Percentiles rank a stretch among this genome's conserved stretches.
Evolutionary conservation across 2,888 invertebrate species (phyloP).

Genomic region (Myopa tessellatipennis): DNA sequence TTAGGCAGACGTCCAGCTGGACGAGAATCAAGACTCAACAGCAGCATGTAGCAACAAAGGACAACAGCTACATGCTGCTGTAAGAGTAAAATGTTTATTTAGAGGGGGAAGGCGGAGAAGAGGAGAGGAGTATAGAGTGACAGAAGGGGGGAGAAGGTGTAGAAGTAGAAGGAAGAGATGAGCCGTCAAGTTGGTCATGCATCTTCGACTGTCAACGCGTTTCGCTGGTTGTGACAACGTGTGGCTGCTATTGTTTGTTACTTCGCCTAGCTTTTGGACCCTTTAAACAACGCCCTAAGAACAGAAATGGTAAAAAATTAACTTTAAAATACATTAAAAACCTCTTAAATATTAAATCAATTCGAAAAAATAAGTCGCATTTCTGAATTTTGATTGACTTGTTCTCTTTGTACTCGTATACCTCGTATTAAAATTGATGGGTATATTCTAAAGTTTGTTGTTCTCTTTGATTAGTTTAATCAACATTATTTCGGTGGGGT

Average conservation of each 20-base stretch:
- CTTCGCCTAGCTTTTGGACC: too few relatives aligned
- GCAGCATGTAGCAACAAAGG: background rate
- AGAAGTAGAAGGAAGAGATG: background rate
- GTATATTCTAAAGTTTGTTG: too few relatives aligned
- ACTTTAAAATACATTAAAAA: too few relatives aligned
- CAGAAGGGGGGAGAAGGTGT: background rate
- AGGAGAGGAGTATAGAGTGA: background rate
- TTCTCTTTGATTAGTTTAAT: too few relatives aligned
- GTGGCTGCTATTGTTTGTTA: background rate
- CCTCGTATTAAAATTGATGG: too few relatives aligned
- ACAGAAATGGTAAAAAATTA: too few relatives aligned
- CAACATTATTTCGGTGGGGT: too few relatives aligned
- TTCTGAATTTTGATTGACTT: too few relatives aligned
- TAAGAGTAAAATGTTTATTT: background rate
- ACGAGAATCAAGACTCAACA: conserved; percentile 23
- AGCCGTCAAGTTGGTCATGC: conserved; percentile 6
- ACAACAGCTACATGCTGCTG: background rate
- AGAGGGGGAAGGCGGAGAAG: background rate
- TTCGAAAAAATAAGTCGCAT: too few relatives aligned
- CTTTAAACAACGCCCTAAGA: too few relatives aligned
- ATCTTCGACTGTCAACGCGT: conserved; percentile 31
- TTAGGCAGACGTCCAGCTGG: conserved; percentile 43
- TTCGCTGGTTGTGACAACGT: conserved; percentile 33
- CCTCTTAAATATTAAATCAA: too few relatives aligned
- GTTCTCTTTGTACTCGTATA: too few relatives aligned